Base-by-base conservation (phyloP, 2,113 vertebrate genomes). In the Hirundichthys speculiger region DNA sequence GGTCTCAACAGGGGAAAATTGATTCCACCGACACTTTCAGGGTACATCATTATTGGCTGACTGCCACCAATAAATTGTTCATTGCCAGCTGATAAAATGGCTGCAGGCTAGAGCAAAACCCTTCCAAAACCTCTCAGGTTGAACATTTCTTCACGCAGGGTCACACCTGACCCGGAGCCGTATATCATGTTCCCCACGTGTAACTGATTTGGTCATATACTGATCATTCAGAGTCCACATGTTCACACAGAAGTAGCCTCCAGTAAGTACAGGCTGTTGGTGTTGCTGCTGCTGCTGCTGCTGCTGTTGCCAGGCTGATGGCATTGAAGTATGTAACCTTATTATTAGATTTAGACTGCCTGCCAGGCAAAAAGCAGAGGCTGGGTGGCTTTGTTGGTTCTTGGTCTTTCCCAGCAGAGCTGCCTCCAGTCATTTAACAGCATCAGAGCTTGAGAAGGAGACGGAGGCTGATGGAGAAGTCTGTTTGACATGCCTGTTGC, bases 31-130 rank as follows among this genome's bases (percentile, higher is more conserved):
- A 86, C 78, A 84, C 74, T 78, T 77, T 64, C 65, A 58, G 73
- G 65, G 67, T 78, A 85, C 25, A 63, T 54, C 30, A 34, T 51
- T 59, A 88, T 83, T 75, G 79, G 87, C 51, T 30, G 73, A 74
- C 64, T 69, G 73, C 63, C 78, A 62, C 72, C 63, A 74, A 85
- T 84, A 79, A 79, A 88, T 64, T 64, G 80, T 77, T 85, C 67
- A 88, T 77, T 49, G 80, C 72, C 39, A 41, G 20, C 69, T 79
- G 84, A 82, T 85, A 69, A 57, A 79, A 82, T 64, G 51, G 51
- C 62, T 57, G 34, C 16, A 13, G 55, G 58, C 64, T 41, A 42
- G 45, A 39, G 56, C 80, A 53, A 80, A 77, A 52, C 41, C 73
- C 51, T 7, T 7, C 6, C 11, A 54, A 69, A 78, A 64, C 77